Evolutionary conservation across 2,113 vertebrate genomes (phyloP), one percentile per base, ranked within the genome.

Genomic region (Alexandromys fortis): DNA sequence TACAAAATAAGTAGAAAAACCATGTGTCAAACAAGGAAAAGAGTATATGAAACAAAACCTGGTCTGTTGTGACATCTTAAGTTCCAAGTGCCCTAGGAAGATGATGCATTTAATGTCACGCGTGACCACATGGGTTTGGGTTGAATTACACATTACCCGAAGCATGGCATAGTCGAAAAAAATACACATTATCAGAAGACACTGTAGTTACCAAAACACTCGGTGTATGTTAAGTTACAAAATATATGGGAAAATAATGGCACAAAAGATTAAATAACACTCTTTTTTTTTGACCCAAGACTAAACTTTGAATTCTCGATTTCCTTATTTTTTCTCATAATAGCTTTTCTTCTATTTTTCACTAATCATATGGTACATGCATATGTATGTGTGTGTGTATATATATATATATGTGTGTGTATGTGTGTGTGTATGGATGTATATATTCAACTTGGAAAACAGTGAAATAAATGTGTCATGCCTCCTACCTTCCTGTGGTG

Each of bases 291-390:
- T 65, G 58, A 94, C 68, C 26, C 72, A 83, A 79, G 89, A 38
- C 33, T 82, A 65, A 91, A 86, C 17, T 88, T 52, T 49, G 24
- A 86, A 85, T 52, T 83, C 24, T 93, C 49, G 26, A 9, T 67
- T 81, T 67, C 91, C 21, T 79, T 88, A 38, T 55, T 91, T 94
- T 52, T 91, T 52, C 91, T 92, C 65, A 78, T 30, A 72, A 63
- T 49, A 87, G 42, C 16, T 49, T 28, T 83, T 38, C 19, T n/a
- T 38, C 19, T 58, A 24, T 4, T 83, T 42, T 85, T 85, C 9
- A 30, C 61, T 49, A 85, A 65, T 82, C 49, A 70, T 55, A 67
- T 67, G n/a, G 47, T 52, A 52, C 45, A 67, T 38, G 52, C 38
- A 26, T 26, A 21, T 58, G 17, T 58, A 5, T 58, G 55, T 12